A percentile compares a stretch with the other conserved stretches of the same genome.
phyloP scores from a whole-genome alignment of 2,888 invertebrate genomes.

The Celastrina argiolus region DNA sequence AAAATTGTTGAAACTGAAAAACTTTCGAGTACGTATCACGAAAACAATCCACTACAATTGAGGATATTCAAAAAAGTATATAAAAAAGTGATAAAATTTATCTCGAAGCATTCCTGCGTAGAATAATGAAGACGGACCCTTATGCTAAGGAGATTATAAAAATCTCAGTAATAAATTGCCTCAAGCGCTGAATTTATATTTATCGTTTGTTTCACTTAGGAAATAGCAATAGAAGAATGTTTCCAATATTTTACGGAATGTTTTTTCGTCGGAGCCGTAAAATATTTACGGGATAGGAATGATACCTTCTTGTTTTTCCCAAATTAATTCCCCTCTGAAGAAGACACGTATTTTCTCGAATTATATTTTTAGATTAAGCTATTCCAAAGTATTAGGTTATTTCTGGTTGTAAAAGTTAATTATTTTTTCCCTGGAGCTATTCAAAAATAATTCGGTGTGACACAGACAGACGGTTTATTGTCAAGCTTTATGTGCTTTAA shows the following conservation, averaged over 20 bases:
- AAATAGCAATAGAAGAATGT: slow-evolving; percentile 72
- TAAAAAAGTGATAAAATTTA: slow-evolving; percentile 15
- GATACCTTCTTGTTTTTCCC: slow-evolving; percentile 51
- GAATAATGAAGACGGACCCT: slow-evolving; percentile 44
- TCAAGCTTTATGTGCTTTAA: background rate
- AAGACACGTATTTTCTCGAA: slow-evolving; percentile 49
- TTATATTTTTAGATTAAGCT: slow-evolving; percentile 21
- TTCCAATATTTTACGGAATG: slow-evolving; percentile 62
- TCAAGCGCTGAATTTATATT: slow-evolving; percentile 72
- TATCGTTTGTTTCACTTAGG: slow-evolving; percentile 75
- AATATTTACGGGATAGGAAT: slow-evolving; percentile 72
- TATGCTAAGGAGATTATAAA: slow-evolving; percentile 53
- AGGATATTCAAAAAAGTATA: slow-evolving; percentile 1
- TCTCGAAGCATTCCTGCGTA: slow-evolving; percentile 25
- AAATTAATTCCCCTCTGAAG: slow-evolving; percentile 69
- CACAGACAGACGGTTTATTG: background rate
- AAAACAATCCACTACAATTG: background rate
- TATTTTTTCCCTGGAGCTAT: slow-evolving; percentile 9
- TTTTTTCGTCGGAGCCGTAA: slow-evolving; percentile 67
- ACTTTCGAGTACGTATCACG: background rate
- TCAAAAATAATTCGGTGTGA: background rate
- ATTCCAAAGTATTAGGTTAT: slow-evolving; percentile 9
- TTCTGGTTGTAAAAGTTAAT: slow-evolving; percentile 8
- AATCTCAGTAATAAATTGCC: slow-evolving; percentile 74
- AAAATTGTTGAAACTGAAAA: too few species aligned